These are phyloP conservation scores for Tryphoninae sp. DNA, from an alignment of 2,888 invertebrate species.

Conservation along the genomic window DNA sequence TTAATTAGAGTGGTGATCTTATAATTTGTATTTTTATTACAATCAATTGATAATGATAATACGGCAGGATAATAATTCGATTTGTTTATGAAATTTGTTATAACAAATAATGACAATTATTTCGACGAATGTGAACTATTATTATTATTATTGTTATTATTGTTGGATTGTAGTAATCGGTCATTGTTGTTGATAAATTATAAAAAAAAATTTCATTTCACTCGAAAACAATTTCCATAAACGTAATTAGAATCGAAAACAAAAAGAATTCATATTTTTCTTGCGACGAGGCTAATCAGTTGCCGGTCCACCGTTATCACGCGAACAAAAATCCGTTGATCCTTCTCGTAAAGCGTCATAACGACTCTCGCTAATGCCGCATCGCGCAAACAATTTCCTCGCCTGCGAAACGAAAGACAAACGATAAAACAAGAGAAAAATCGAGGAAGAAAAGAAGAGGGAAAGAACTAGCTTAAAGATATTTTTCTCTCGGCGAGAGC, in stretches of 20 bases:
- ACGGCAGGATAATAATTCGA: neutral
- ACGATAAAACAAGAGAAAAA: neutral
- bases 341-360: conserved; percentile 15
- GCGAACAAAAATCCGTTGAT: neutral
- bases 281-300: neutral
- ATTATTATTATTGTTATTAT: no score
- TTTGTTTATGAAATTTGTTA: no score
- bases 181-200: no score
- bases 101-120: neutral
- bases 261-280: neutral
- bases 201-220: no score
- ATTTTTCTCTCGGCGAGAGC: conserved; percentile 33
- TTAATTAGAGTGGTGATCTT: no score
- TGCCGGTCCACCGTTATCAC: neutral
- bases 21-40: neutral
- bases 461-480: conserved; percentile 32
- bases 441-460: neutral
- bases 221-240: no score
- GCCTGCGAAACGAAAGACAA: conserved; percentile 25
- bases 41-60: neutral
- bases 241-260: no score
- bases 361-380: conserved; percentile 29
- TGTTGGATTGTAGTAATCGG: no score
- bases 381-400: conserved; percentile 44
- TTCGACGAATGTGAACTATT: no score